Percentiles rank a stretch among this genome's conserved stretches.
Evolutionary conservation across 2,113 vertebrate genomes (phyloP).

Genomic region (Gymnobelideus leadbeateri): DNA sequence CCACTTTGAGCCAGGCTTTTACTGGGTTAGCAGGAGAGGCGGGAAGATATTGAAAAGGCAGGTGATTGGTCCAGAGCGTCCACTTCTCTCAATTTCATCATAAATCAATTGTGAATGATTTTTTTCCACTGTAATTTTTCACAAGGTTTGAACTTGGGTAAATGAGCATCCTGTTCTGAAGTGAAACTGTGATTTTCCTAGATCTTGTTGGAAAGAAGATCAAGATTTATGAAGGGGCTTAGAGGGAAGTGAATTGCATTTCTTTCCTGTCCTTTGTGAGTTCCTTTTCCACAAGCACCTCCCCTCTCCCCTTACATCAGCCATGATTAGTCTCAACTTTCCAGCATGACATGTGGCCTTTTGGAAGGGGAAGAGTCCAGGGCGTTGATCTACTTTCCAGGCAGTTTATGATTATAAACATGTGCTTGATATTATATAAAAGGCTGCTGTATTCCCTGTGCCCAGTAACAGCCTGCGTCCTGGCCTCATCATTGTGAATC

Average conservation of each 20-base stretch:
- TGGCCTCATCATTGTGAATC: not conserved
- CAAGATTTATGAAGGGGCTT: conserved; percentile 82
- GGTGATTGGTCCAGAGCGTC: conserved; percentile 72
- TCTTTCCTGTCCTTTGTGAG: conserved; percentile 35
- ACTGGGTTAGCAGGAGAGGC: conserved; percentile 65
- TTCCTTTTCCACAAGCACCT: not conserved
- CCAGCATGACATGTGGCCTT: conserved; percentile 15
- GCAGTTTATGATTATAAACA: conserved; percentile 41
- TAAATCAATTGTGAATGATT: conserved; percentile 84
- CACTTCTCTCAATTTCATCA: conserved; percentile 79
- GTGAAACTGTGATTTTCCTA: conserved; percentile 81
- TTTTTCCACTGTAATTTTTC: conserved; percentile 83
- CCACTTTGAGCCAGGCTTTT: conserved; percentile 78
- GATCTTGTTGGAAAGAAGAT: conserved; percentile 75
- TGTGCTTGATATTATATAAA: conserved; percentile 49
- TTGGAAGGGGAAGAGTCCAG: conserved; percentile 23
- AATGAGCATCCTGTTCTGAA: conserved; percentile 79
- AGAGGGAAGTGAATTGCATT: conserved; percentile 68
- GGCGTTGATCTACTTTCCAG: conserved; percentile 70
- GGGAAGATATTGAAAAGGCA: conserved; percentile 81
- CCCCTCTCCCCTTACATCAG: not conserved
- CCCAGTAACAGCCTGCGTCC: not conserved
- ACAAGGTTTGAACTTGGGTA: conserved; percentile 79
- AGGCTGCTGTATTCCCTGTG: not conserved
- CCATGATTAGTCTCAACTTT: conserved; percentile 39